Evolutionary conservation across 1,140 invertebrate genomes (phyloP), one percentile per base, ranked within the genome.

Genomic region (Ridgeia piscesae): DNA sequence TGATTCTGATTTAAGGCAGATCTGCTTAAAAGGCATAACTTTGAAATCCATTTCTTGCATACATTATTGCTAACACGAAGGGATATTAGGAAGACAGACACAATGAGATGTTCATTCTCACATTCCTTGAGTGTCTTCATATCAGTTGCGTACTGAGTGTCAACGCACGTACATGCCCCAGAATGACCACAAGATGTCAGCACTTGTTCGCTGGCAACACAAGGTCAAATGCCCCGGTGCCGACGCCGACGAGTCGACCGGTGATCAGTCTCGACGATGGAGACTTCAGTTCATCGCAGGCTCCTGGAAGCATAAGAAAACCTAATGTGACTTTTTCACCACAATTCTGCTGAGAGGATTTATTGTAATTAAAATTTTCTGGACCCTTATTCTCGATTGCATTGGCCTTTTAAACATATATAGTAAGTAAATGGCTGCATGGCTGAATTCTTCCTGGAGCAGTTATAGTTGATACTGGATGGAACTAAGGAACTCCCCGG

Each of bases 241-340:
- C 99, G 93, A 97, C 97, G 92, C 97, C 96, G 91, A 98, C 97
- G 6, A 98, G 97, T 94, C 98, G 97, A 0, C 99, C 99, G 14
- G 98, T 94, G 96, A 99, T 98, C 6, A 99, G 94, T 93, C 98
- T 97, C 95, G 98, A 97, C 0, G 98, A 99, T 0, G 99, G 98
- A 89, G 98, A 99, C 89, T 97, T 96, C 34, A 99, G 96, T 93
- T 97, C 96, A 96, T 99, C 99, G 88, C 95, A 93, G 93, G 97
- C 97, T 35, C 97, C 97, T 97, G 94, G 94, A 96, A 94, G 42
- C 31, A 50, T 21, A 91, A 91, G 21, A 21, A 2, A 90, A 42
- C 1, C 17, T 90, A 14, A 90, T 90, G 34, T 33, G 31, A 90
- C 21, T 21, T 27, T 90, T 33, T 34, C 33, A 90, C 9, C n/a